These are phyloP conservation scores for Buceros bicornis DNA, from an alignment of 2,797 vertebrate species.

Conservation along the genomic window DNA sequence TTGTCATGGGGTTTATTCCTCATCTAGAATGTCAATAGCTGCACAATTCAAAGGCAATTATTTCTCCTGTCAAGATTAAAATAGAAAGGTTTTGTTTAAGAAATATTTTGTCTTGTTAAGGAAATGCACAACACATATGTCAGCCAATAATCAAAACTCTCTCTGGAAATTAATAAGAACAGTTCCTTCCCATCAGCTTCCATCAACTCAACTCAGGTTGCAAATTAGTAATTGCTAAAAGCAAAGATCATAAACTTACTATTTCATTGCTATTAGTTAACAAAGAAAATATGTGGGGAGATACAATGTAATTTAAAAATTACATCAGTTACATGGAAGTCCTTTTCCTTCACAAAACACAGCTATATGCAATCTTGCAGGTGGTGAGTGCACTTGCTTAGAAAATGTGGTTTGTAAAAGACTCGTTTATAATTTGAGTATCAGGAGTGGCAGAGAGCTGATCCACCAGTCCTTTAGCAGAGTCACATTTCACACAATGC, in stretches of 20 bases:
- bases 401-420: background rate
- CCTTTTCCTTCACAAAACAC: background rate
- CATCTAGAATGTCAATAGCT: background rate
- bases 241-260: background rate
- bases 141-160: background rate
- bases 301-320: background rate
- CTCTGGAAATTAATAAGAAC: background rate
- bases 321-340: background rate
- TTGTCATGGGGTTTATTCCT: background rate
- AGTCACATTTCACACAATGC: rapidly evolving
- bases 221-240: background rate
- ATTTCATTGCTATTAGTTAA: background rate
- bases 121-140: background rate
- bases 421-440: background rate
- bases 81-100: background rate
- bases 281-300: background rate
- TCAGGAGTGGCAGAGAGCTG: background rate
- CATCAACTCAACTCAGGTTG: background rate
- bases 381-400: background rate
- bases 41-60: background rate
- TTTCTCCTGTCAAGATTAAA: background rate
- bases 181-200: background rate
- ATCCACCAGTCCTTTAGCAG: background rate
- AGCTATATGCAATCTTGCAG: background rate
- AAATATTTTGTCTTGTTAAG: background rate